Conservation (phyloP, 1,140 invertebrate species). For the Drosophila ananassae region DNA sequence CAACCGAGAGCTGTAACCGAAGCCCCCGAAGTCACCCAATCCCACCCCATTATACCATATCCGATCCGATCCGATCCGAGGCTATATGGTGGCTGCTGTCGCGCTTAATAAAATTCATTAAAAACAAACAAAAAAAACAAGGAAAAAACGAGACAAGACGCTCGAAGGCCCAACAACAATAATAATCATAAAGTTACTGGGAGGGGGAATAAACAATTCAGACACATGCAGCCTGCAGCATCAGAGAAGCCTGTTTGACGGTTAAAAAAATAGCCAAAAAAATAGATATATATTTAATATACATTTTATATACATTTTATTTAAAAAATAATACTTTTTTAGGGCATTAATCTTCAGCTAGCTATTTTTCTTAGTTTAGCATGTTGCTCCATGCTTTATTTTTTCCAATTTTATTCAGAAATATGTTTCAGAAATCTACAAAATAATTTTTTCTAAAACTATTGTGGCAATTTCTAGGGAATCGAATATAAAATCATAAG, state of each 20-base stretch:
- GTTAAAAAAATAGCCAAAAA: not conserved
- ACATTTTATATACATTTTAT: too few species aligned
- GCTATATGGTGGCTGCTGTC: constrained; percentile 47
- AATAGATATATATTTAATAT: not conserved
- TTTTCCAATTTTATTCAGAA: too few species aligned
- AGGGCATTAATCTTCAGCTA: too few species aligned
- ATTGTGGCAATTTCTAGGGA: too few species aligned
- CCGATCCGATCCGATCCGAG: constrained; percentile 10
- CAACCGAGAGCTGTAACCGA: constrained; percentile 6
- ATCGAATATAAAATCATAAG: too few species aligned
- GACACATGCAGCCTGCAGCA: not conserved
- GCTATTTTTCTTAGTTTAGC: too few species aligned
- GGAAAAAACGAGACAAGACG: not conserved
- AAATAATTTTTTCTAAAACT: too few species aligned
- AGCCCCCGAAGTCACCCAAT: constrained; percentile 16
- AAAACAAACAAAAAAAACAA: constrained; percentile 23
- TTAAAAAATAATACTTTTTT: too few species aligned
- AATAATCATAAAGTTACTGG: constrained; percentile 46
- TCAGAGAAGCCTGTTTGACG: constrained; percentile 7
- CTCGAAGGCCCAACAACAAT: constrained; percentile 34
- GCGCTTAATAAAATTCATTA: constrained; percentile 73
- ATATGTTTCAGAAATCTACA: too few species aligned
- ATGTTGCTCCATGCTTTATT: too few species aligned
- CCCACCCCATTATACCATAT: constrained; percentile 8
- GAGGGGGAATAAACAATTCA: constrained; percentile 7